These are phyloP conservation scores for Electrona antarctica DNA, from an alignment of 2,113 vertebrate species.

Conservation along the genomic window DNA sequence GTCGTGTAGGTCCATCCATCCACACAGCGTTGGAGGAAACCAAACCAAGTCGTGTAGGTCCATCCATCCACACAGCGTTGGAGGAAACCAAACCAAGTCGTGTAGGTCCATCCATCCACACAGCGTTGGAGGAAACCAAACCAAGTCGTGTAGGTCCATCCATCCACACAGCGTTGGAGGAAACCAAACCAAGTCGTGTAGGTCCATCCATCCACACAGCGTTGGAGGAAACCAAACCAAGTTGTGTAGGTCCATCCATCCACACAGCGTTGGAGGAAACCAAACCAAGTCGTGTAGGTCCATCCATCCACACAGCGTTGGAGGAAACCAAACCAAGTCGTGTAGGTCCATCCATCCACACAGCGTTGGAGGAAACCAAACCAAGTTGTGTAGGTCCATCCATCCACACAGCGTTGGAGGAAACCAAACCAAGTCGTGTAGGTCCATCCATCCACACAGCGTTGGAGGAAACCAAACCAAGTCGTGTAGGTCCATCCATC, in stretches of 20 bases:
- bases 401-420: slow-evolving; percentile 2
- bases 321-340: background rate
- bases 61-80: background rate
- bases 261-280: slow-evolving; percentile 13
- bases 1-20: too few relatives aligned
- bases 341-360: background rate
- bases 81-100: background rate
- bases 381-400: too few relatives aligned
- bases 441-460: background rate
- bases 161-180: slow-evolving; percentile 2
- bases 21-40: slow-evolving; percentile 13
- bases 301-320: background rate
- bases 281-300: too few relatives aligned
- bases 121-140: slow-evolving; percentile 8
- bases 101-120: background rate
- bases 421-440: background rate
- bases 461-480: slow-evolving; percentile 1
- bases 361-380: slow-evolving; percentile 8
- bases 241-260: too few relatives aligned
- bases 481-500: too few relatives aligned
- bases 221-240: slow-evolving; percentile 1
- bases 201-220: background rate
- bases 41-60: too few relatives aligned
- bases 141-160: too few relatives aligned
- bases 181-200: background rate